Evolutionary conservation across 1,140 invertebrate species (phyloP).

Genomic region (Steinernema feltiae): DNA sequence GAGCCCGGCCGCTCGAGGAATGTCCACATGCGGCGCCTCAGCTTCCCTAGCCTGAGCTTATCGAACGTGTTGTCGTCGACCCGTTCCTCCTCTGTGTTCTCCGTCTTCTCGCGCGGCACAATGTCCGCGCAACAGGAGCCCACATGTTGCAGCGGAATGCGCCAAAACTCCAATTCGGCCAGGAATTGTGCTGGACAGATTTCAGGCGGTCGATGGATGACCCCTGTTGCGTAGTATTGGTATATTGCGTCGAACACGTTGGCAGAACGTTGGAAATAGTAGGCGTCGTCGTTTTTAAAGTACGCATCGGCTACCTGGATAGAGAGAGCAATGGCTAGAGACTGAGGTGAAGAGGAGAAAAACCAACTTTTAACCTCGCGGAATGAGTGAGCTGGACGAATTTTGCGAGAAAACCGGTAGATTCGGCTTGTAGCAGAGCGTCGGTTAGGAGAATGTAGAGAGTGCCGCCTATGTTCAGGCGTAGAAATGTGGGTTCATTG

Average conservation of each 20-base stretch:
- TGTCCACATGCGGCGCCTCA: slow-evolving; percentile 55
- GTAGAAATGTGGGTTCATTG: slow-evolving; percentile 36
- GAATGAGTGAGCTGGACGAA: slow-evolving; percentile 51
- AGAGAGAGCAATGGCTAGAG: too few relatives aligned
- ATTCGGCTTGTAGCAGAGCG: slow-evolving; percentile 48
- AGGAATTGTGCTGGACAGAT: slow-evolving; percentile 53
- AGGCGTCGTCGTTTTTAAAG: slow-evolving; percentile 40
- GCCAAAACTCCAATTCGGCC: slow-evolving; percentile 54
- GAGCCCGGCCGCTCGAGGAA: slow-evolving; percentile 55
- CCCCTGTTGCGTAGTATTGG: slow-evolving; percentile 55
- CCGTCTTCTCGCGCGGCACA: slow-evolving; percentile 40
- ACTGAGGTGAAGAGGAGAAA: too few relatives aligned
- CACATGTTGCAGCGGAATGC: slow-evolving; percentile 49
- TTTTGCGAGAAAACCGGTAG: slow-evolving; percentile 48
- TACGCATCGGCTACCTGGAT: slow-evolving; percentile 54
- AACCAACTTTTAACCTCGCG: slow-evolving; percentile 42
- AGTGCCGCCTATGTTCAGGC: slow-evolving; percentile 52
- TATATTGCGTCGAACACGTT: slow-evolving; percentile 49
- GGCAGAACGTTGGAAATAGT: slow-evolving; percentile 55
- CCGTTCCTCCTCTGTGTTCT: slow-evolving; percentile 48
- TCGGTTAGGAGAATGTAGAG: slow-evolving; percentile 47
- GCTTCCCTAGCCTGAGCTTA: slow-evolving; percentile 49
- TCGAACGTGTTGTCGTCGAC: slow-evolving; percentile 55
- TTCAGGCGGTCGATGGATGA: slow-evolving; percentile 53
- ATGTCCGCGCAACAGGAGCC: slow-evolving; percentile 54